Percentiles rank a stretch among this genome's conserved stretches.
These are phyloP conservation scores for Ophion ellenae DNA, from an alignment of 2,888 invertebrate species.

Conservation along the genomic window DNA sequence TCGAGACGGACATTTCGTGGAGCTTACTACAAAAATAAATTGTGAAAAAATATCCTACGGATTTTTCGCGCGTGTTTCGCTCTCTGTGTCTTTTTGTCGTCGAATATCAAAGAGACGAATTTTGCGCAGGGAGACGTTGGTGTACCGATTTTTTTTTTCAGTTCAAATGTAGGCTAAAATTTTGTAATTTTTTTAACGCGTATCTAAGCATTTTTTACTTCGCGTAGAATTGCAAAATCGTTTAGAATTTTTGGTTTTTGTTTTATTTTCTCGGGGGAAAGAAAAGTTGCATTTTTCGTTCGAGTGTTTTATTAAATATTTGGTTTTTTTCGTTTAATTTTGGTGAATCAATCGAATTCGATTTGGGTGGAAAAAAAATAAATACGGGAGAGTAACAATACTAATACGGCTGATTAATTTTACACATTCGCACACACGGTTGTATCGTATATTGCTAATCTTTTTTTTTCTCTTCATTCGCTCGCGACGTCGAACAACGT, in stretches of 20 bases:
- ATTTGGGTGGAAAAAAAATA: conserved; percentile 19
- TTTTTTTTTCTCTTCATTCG: conserved; percentile 42
- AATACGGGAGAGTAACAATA: conserved; percentile 9
- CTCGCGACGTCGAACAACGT: conserved; percentile 40
- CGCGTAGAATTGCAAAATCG: conserved; percentile 1
- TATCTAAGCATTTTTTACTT: conserved; percentile 10
- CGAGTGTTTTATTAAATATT: neutral
- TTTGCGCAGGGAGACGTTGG: too few relatives aligned
- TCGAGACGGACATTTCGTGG: conserved; percentile 48
- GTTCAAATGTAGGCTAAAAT: neutral
- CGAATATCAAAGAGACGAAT: too few relatives aligned
- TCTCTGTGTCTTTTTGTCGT: neutral
- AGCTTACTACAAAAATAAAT: conserved; percentile 74
- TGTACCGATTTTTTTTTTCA: conserved; percentile 22
- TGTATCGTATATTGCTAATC: conserved; percentile 29
- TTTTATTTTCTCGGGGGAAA: neutral
- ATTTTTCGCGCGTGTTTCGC: neutral
- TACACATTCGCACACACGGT: conserved; percentile 18
- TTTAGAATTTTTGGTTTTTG: neutral
- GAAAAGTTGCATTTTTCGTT: neutral
- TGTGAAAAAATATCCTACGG: conserved; percentile 66
- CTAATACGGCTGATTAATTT: neutral
- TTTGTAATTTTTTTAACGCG: neutral
- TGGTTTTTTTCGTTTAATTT: neutral
- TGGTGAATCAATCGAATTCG: neutral